Evolutionary conservation across 2,113 vertebrate species (phyloP), one percentile per base, ranked within the genome.

Genomic region (Hassar affinis): DNA sequence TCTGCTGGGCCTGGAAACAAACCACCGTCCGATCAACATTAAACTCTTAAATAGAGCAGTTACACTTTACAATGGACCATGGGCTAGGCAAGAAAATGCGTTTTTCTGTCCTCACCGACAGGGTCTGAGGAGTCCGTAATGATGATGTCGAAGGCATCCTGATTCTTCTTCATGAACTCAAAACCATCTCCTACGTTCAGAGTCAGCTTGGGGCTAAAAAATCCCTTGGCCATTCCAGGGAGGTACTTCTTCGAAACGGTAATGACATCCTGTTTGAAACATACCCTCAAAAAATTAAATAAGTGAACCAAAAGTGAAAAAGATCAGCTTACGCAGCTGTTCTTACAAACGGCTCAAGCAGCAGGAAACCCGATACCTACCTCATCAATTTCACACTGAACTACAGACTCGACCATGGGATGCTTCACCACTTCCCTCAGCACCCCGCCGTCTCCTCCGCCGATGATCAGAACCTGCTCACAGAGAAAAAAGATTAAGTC

Each of bases 121-220:
- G 98, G 98, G 91, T 99, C 98, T 3, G 98, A 99, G 0, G 98
- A 99, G 90, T 99, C 98, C 0, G 98, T 99, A 91, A 99, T 99
- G 89, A 99, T 99, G 71, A 99, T 90, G 33, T 99, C 98, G 6
- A 99, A 99, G 68, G 97, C 97, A 78, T 99, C 96, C 92, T 98
- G 96, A 90, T 99, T 99, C 91, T 97, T 94, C 85, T 98, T 98
- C 98, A 99, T 99, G 90, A 99, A 99, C 88, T 99, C 97, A 91
- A 99, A 99, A 45, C 98, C 98, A 0, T 99, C 98, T 1, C 98
- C 97, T 1, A 99, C 95, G 0, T 98, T 95, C 35, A 99, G 92
- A 69, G 95, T 98, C 81, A 99, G 93, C 86, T 99, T 99, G 30
- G 97, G 94, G 49, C 96, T 98, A 84, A 96, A 96, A 89, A 98